phyloP scores from a whole-genome alignment of 2,113 vertebrate genomes.

The Brienomyrus longianalis region DNA sequence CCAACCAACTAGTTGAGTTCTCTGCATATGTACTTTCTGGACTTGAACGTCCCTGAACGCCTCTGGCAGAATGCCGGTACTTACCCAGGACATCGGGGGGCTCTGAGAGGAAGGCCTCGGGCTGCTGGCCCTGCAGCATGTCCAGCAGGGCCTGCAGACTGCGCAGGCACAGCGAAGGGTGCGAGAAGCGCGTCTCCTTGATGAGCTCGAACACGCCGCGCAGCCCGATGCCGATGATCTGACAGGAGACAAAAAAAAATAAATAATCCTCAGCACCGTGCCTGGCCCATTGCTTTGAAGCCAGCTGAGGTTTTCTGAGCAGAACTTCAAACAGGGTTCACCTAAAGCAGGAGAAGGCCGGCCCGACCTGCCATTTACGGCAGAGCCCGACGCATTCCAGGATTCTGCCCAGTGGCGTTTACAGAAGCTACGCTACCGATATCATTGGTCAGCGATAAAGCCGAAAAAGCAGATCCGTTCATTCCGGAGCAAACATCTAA shows the following conservation, averaged over 20 bases:
- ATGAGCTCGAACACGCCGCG: constrained; percentile 98
- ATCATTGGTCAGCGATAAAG: not conserved
- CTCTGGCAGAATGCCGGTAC: constrained; percentile 8
- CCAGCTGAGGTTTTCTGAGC: not conserved
- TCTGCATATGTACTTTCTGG: no score
- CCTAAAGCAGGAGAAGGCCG: not conserved
- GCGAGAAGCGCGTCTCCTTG: constrained; percentile 95
- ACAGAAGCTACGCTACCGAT: not conserved
- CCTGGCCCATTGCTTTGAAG: not conserved
- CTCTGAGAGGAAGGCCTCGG: constrained; percentile 92
- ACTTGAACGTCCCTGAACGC: no score
- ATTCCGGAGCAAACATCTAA: not conserved
- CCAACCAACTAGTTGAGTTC: no score
- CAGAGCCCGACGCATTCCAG: not conserved
- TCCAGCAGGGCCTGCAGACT: constrained; percentile 94
- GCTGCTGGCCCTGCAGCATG: constrained; percentile 94
- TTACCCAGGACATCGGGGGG: constrained; percentile 94
- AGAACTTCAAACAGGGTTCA: not conserved
- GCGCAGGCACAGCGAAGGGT: constrained; percentile 88
- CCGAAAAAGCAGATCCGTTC: not conserved
- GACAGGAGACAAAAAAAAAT: constrained; percentile 21
- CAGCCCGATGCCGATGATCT: constrained; percentile 97
- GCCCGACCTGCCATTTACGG: not conserved
- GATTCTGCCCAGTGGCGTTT: not conserved
- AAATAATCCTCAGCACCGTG: not conserved